Evolutionary conservation across 2,113 vertebrate genomes (phyloP), one percentile per base, ranked within the genome.

Genomic region (Dinomys branickii): DNA sequence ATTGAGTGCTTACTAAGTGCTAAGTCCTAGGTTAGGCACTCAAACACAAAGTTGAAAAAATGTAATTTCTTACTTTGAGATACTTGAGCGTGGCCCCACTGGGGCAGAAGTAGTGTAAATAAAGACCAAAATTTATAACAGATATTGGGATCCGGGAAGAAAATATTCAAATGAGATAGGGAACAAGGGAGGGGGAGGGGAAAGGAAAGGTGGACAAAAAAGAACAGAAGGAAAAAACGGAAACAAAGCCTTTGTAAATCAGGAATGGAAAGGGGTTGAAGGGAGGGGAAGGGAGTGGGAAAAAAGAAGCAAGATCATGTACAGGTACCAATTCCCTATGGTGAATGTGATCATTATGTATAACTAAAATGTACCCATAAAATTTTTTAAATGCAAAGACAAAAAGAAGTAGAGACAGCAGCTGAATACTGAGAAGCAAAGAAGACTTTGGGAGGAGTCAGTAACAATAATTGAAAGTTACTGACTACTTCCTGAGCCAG

Each of bases 41-140:
- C 85, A 56, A 52, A 63, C 41, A 38, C 56, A 35, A 16, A 94
- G 41, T 54, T 28, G 30, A 28, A 56, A 82, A 67, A 24, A 22
- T 83, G 7, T 4, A 33, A 5, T 35, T 52, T 69, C 20, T 59
- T 58, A 41, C 38, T 26, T 52, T 73, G 52, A 50, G 83, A 78
- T 5, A 58, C 11, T 38, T 56, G 38, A 22, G 7, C 41, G 12
- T 67, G 33, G 1, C 52, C 22, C 67, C 41, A 0, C 1, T 24
- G 30, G 50, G n/a, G 16, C 10, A 16, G 20, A 35, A 38, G 2
- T n/a, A 17, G 54, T 69, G 3, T 69, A n/a, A 69, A 69, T 69
- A 69, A n/a, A 17, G n/a, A n/a, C 35, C 67, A 69, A 35, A 38
- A n/a, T 69, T 3, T 69, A 3, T 69, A n/a, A 69, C 38, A 69